Conservation (phyloP, 1,140 invertebrate species). For the Piezodorus guildinii region DNA sequence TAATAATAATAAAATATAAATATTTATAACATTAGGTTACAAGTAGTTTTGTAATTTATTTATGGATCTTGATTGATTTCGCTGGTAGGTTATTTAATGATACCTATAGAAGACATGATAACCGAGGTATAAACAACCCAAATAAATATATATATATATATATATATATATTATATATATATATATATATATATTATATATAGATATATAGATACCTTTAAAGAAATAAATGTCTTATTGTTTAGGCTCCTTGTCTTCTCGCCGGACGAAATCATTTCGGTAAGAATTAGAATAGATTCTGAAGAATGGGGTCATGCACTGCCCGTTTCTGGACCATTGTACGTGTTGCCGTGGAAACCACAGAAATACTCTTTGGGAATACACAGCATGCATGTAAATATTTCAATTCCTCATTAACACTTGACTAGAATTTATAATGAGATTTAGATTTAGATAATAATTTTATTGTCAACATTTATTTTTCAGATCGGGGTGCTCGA, state of each 20-base stretch:
- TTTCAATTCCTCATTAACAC: too few relatives aligned
- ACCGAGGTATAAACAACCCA: too few relatives aligned
- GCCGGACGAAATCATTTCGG: conserved; percentile 44
- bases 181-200: too few relatives aligned
- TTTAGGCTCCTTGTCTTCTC: conserved; percentile 63
- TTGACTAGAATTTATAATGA: not conserved
- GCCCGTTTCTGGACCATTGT: conserved; percentile 52
- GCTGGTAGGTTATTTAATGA: too few relatives aligned
- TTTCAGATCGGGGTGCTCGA: conserved; percentile 50
- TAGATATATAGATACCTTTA: not conserved
- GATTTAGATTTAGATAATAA: not conserved
- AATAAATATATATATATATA: too few relatives aligned
- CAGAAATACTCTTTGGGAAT: conserved; percentile 48
- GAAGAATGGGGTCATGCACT: conserved; percentile 39
- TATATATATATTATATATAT: too few relatives aligned
- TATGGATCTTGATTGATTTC: too few relatives aligned
- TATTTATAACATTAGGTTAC: too few relatives aligned
- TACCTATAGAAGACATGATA: too few relatives aligned
- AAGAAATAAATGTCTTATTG: conserved; percentile 17
- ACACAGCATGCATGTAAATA: conserved; percentile 52
- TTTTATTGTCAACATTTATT: conserved; percentile 23
- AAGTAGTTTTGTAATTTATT: too few relatives aligned
- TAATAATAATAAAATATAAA: too few relatives aligned
- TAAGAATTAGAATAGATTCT: conserved; percentile 53
- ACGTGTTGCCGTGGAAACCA: conserved; percentile 58